Evolutionary conservation across 2,113 vertebrate genomes (phyloP).

Genomic region (Syngnathus floridae): DNA sequence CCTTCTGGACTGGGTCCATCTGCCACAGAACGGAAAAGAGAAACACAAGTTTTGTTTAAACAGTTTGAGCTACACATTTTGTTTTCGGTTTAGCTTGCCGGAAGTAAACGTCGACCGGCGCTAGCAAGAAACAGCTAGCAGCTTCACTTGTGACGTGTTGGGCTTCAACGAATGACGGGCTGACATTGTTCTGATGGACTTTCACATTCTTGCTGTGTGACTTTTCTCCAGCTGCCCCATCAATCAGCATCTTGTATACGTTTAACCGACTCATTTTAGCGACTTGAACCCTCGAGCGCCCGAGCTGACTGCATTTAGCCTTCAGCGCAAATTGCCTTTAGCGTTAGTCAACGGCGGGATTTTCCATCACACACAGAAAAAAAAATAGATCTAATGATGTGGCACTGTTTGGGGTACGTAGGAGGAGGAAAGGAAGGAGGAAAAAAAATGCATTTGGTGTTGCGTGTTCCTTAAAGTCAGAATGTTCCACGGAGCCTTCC

Average conservation of each 20-base stretch:
- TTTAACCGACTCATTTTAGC: slow-evolving; percentile 52
- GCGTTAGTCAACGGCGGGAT: slow-evolving; percentile 35
- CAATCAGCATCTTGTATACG: slow-evolving; percentile 53
- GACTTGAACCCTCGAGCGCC: slow-evolving; percentile 31
- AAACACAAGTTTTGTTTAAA: slow-evolving; percentile 16
- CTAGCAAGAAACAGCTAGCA: no score
- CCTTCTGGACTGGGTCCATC: slow-evolving; percentile 94
- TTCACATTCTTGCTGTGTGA: slow-evolving; percentile 19
- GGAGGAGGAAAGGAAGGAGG: slow-evolving; percentile 5
- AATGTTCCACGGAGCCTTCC: slow-evolving; percentile 37
- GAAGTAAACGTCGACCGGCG: no score
- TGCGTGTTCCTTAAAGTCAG: slow-evolving; percentile 15
- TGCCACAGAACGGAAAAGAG: slow-evolving; percentile 47
- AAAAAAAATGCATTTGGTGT: slow-evolving; percentile 12
- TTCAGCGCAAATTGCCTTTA: slow-evolving; percentile 38
- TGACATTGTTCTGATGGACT: slow-evolving; percentile 10
- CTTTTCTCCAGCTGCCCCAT: slow-evolving; percentile 52
- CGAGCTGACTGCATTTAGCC: slow-evolving; percentile 37
- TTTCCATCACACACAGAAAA: slow-evolving; percentile 24
- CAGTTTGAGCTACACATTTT: background rate
- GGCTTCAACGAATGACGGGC: no score
- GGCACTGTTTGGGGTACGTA: background rate
- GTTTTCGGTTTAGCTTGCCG: no score
- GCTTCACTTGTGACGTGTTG: no score
- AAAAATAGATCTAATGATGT: slow-evolving; percentile 8